Evolutionary conservation across 2,888 invertebrate species (phyloP).

Genomic region (Fragum whitleyi): DNA sequence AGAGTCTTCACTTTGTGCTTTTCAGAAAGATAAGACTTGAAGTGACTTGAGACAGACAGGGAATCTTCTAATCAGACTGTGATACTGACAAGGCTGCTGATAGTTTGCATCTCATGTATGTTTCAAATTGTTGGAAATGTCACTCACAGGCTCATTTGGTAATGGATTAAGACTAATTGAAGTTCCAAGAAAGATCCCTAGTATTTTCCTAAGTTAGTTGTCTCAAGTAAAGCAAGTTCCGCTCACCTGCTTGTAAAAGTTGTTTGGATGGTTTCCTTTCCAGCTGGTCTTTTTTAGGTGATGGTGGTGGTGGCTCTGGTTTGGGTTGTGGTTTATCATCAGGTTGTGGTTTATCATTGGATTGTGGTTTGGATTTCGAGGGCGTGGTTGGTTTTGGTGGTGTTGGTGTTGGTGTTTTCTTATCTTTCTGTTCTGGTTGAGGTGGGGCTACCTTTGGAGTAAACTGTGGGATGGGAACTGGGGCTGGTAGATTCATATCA

Average conservation of each 20-base stretch:
- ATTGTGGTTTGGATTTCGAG: constrained; percentile 8
- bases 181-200: too few relatives aligned
- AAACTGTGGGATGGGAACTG: constrained; percentile 41
- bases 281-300: neutral
- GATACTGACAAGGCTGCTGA: too few relatives aligned
- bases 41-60: too few relatives aligned
- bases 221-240: neutral
- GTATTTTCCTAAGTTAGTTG: too few relatives aligned
- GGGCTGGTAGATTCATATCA: constrained; percentile 43
- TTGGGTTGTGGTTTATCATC: neutral
- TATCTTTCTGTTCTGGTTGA: constrained; percentile 11
- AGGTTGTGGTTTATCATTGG: constrained; percentile 15
- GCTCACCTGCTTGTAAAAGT: neutral
- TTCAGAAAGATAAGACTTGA: too few relatives aligned
- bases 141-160: too few relatives aligned
- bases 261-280: constrained; percentile 2
- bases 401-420: neutral
- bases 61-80: too few relatives aligned
- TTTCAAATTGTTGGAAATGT: too few relatives aligned
- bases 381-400: constrained; percentile 2
- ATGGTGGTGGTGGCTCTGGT: neutral
- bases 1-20: too few relatives aligned
- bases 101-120: too few relatives aligned
- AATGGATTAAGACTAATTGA: too few relatives aligned
- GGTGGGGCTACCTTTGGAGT: constrained; percentile 16